Evolutionary conservation across 2,888 invertebrate species (phyloP).

Genomic region (Phyllotreta striolata): DNA sequence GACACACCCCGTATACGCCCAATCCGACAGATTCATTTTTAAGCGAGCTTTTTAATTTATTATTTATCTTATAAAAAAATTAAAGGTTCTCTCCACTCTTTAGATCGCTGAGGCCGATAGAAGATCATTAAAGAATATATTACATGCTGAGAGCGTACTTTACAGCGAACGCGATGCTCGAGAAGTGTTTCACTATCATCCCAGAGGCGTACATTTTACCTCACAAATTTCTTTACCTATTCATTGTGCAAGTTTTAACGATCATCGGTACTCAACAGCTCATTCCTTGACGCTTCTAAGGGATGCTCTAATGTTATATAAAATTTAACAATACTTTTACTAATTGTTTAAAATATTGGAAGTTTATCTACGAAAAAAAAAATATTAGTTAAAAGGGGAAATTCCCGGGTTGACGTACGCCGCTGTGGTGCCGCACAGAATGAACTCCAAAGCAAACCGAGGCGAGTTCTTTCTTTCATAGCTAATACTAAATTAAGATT

Average conservation of each 20-base stretch:
- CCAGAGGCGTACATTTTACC: slow-evolving; percentile 26
- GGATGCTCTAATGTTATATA: slow-evolving; percentile 1
- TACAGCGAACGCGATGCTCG: slow-evolving; percentile 48
- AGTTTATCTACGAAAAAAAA: not conserved
- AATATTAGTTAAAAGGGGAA: not conserved
- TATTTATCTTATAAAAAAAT: slow-evolving; percentile 56
- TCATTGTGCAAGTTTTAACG: too few relatives aligned
- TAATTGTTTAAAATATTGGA: too few relatives aligned
- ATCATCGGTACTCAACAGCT: slow-evolving; percentile 13
- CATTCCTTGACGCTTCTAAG: too few relatives aligned
- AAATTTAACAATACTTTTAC: too few relatives aligned
- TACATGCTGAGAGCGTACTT: slow-evolving; percentile 59
- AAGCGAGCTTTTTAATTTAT: slow-evolving; percentile 54
- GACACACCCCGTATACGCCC: slow-evolving; percentile 53
- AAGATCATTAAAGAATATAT: slow-evolving; percentile 61
- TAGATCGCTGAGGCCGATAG: slow-evolving; percentile 58
- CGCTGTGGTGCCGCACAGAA: slow-evolving; percentile 35
- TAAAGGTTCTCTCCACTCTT: slow-evolving; percentile 56
- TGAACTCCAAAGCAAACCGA: slow-evolving; percentile 38
- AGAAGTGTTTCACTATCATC: slow-evolving; percentile 48
- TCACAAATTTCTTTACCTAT: not conserved
- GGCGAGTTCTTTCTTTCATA: slow-evolving; percentile 41
- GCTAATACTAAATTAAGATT: slow-evolving; percentile 50
- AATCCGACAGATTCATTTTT: slow-evolving; percentile 48
- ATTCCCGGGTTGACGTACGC: slow-evolving; percentile 4